Evolutionary conservation across 1,140 invertebrate species (phyloP), one percentile per base, ranked within the genome.

Genomic region (Holotrichia oblita): DNA sequence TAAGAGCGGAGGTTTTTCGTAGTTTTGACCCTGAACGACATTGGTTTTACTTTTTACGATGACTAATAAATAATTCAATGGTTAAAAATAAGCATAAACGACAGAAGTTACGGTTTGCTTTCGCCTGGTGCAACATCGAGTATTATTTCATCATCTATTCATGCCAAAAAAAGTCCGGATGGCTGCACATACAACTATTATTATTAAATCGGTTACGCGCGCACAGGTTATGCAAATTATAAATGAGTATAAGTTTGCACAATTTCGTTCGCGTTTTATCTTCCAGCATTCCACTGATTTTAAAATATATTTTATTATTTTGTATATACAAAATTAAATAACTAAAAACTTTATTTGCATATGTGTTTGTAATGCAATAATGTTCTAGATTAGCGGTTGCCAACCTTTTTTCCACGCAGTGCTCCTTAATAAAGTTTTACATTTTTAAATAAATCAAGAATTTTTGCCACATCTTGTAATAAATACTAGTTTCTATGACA

Each of bases 21-120:
- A 34, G 10, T 48, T 48, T 48, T 48, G 44, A 48, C 59, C 20
- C 4, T 64, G 59, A 22, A 64, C 59, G 59, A 64, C 59, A 64
- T 69, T 10, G 27, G 61, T 69, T 27, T 69, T 69, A 69, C 61
- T 69, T 69, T 69, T 69, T 69, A 69, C 61, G 61, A 69, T 69
- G 61, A 69, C 61, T 69, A 69, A 69, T 69, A 34, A 69, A 69
- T 69, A 69, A 69, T 69, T 69, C 61, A 69, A 34, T 22, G 61
- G 12, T 69, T 69, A 69, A 69, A 69, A 69, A 69, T 69, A 27
- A 69, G 27, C 17, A 69, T 27, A 17, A 69, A 69, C 24, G 22
- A 27, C 61, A 12, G 27, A 69, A 69, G 22, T 69, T 69, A 69
- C 24, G 61, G 27, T 69, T 9, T 69, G 9, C 20, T 69, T 69